Evolutionary conservation across 2,797 vertebrate genomes (phyloP).

Genomic region (Cichlasoma orientale): DNA sequence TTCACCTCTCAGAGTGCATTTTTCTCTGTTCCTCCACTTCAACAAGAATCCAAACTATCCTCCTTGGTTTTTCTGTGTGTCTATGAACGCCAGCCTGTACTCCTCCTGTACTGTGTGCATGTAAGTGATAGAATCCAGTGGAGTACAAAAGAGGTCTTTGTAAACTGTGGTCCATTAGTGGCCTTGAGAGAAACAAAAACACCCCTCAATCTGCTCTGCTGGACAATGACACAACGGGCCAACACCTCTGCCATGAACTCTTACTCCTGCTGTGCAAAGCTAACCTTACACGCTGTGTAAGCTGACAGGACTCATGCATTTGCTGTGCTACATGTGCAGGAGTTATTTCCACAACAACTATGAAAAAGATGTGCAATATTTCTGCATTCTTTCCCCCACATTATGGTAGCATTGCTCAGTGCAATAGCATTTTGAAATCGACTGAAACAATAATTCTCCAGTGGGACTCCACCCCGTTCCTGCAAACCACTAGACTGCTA

Average conservation of each 20-base stretch:
- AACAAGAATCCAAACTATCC: slow-evolving; percentile 19
- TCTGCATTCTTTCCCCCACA: neutral
- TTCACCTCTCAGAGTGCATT: slow-evolving; percentile 19
- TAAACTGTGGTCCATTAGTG: slow-evolving; percentile 29
- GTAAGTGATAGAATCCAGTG: neutral
- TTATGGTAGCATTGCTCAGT: neutral
- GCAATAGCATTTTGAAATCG: neutral
- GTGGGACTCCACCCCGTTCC: neutral
- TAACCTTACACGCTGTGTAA: neutral
- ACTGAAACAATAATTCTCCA: neutral
- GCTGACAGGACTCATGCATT: neutral
- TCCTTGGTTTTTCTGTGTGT: neutral
- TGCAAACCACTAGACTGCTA: neutral
- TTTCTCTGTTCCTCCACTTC: neutral
- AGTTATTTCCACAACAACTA: neutral
- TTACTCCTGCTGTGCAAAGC: slow-evolving; percentile 4
- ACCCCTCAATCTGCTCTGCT: slow-evolving; percentile 35
- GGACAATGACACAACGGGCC: slow-evolving; percentile 15
- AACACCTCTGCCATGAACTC: slow-evolving; percentile 25
- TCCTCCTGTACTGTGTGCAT: neutral
- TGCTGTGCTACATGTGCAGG: neutral
- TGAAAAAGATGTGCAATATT: neutral
- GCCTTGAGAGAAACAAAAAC: slow-evolving; percentile 8
- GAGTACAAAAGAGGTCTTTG: neutral
- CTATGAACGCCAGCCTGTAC: neutral